Conservation (phyloP, 2,797 vertebrate genomes). For the Oophaga sylvatica region DNA sequence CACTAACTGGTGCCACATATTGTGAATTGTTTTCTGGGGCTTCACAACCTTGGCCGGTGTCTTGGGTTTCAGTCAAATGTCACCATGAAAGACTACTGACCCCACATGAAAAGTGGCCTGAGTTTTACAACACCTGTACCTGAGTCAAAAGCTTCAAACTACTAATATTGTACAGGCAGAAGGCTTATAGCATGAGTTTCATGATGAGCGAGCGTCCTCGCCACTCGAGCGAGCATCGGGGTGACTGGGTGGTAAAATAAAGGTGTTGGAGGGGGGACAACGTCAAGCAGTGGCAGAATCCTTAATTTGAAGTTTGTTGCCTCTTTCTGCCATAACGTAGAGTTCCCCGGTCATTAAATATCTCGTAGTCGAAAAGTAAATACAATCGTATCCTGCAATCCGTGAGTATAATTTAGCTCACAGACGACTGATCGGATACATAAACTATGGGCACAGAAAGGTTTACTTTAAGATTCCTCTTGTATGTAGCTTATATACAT, state of each 20-base stretch:
- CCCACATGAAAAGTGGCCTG: slow-evolving; percentile 18
- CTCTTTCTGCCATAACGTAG: no score
- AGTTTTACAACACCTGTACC: not conserved
- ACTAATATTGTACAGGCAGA: not conserved
- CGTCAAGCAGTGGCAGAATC: no score
- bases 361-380: no score
- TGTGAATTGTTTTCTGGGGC: slow-evolving; percentile 33
- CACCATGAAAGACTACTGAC: not conserved
- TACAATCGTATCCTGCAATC: not conserved
- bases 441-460: not conserved
- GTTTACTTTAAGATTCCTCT: not conserved
- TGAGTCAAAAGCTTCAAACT: not conserved
- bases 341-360: no score
- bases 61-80: not conserved
- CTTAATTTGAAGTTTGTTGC: no score
- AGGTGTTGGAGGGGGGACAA: no score
- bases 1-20: not conserved
- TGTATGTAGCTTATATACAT: not conserved
- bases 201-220: no score
- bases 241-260: no score
- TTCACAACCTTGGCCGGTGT: slow-evolving; percentile 10
- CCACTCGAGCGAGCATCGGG: no score
- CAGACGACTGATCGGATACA: not conserved
- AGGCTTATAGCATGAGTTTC: not conserved
- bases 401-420: not conserved